phyloP scores from a whole-genome alignment of 2,888 invertebrate species.

The Colletes collaris region DNA sequence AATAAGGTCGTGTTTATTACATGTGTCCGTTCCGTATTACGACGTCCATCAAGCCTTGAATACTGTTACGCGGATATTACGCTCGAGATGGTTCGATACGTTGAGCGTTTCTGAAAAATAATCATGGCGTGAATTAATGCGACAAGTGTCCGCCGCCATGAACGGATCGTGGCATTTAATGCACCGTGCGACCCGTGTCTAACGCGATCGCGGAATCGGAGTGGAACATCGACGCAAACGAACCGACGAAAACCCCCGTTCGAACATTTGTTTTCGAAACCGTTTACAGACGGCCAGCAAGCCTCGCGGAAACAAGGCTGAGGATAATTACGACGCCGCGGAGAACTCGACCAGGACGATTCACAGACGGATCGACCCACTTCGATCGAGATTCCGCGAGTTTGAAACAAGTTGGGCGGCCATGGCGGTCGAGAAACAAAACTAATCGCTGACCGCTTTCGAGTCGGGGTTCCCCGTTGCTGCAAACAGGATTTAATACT shows the following conservation, averaged over 20 bases:
- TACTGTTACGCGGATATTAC: conserved; percentile 27
- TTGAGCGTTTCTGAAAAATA: background rate
- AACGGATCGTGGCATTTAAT: conserved; percentile 6
- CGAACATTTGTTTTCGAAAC: conserved; percentile 51
- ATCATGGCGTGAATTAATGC: conserved; percentile 31
- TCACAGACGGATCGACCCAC: background rate
- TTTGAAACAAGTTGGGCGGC: too few relatives aligned
- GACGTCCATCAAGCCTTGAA: conserved; percentile 1
- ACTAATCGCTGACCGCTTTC: too few relatives aligned
- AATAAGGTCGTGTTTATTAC: too few relatives aligned
- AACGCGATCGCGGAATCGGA: conserved; percentile 28
- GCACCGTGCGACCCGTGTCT: conserved; percentile 13
- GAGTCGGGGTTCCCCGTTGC: too few relatives aligned
- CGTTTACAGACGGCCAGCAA: conserved; percentile 14
- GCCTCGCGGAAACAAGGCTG: conserved; percentile 37
- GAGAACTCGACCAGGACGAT: conserved; percentile 9
- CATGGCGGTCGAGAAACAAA: too few relatives aligned
- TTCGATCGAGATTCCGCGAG: too few relatives aligned
- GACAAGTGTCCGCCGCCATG: conserved; percentile 1
- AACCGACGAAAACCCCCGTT: conserved; percentile 43
- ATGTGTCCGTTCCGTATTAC: background rate
- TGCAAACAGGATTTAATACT: too few relatives aligned
- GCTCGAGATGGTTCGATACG: background rate
- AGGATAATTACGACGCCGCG: conserved; percentile 27
- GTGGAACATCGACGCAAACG: conserved; percentile 54